Conservation (phyloP, 1,140 invertebrate species). For the Andrena cerasifolii region DNA sequence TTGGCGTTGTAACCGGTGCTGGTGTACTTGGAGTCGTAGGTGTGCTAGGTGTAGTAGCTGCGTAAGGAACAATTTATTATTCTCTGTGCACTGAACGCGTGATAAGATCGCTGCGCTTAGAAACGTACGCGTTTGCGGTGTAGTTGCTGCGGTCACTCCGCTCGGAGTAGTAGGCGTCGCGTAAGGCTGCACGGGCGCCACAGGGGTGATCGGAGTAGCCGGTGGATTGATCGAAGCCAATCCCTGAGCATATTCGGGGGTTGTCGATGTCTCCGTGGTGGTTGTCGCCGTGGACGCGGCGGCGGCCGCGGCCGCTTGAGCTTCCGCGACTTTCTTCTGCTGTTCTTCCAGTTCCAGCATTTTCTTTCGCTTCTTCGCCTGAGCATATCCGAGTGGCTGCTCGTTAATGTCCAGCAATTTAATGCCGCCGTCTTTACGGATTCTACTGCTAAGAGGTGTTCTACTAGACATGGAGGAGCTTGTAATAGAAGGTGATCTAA, state of each 20-base stretch:
- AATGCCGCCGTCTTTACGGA: constrained; percentile 94
- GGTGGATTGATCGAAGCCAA: constrained; percentile 83
- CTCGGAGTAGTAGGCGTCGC: constrained; percentile 72
- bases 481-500: constrained; percentile 84
- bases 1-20: constrained; percentile 71
- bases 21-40: constrained; percentile 72
- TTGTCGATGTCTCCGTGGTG: constrained; percentile 82
- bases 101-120: background rate
- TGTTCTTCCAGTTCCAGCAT: constrained; percentile 90
- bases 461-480: constrained; percentile 82
- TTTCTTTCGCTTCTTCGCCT: constrained; percentile 84
- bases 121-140: constrained; percentile 71
- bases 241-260: constrained; percentile 90
- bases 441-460: constrained; percentile 81
- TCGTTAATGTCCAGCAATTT: constrained; percentile 97
- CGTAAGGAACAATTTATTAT: constrained; percentile 27
- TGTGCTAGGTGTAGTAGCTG: constrained; percentile 75
- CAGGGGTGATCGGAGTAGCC: constrained; percentile 68
- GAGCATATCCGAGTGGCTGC: constrained; percentile 89
- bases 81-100: constrained; percentile 4
- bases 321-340: constrained; percentile 87
- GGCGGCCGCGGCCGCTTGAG: constrained; percentile 82
- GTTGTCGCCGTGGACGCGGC: constrained; percentile 78
- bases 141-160: constrained; percentile 63
- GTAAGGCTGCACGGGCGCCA: constrained; percentile 70